Conservation (phyloP, 2,113 vertebrate genomes). For the Callorhinus ursinus region DNA sequence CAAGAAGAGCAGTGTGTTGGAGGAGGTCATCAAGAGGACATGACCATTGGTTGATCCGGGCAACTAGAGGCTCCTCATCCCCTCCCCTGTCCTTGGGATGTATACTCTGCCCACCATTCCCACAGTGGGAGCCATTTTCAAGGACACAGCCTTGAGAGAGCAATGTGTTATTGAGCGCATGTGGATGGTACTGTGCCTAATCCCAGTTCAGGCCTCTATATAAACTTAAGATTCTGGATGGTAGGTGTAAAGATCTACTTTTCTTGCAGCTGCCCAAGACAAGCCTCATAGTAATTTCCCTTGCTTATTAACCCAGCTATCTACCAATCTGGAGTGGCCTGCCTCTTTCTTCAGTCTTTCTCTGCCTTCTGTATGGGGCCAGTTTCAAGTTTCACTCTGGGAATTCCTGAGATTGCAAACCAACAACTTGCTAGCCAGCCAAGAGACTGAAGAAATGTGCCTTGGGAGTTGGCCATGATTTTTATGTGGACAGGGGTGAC, state of each 20-base stretch:
- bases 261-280: background rate
- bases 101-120: background rate
- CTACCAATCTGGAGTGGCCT: background rate
- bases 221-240: background rate
- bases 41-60: background rate
- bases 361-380: background rate
- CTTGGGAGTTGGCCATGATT: background rate
- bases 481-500: background rate
- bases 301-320: background rate
- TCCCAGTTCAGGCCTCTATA: background rate
- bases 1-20: background rate
- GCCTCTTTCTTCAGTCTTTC: background rate
- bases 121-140: background rate
- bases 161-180: background rate
- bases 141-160: background rate
- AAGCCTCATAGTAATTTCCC: background rate
- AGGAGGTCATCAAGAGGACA: background rate
- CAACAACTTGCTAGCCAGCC: background rate
- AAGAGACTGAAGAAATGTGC: background rate
- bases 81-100: background rate
- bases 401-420: background rate
- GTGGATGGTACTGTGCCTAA: background rate
- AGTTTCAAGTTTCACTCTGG: background rate
- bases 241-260: background rate
- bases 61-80: background rate